Evolutionary conservation across 2,113 vertebrate species (phyloP), one percentile per base, ranked within the genome.

Genomic region (Pan troglodytes): DNA sequence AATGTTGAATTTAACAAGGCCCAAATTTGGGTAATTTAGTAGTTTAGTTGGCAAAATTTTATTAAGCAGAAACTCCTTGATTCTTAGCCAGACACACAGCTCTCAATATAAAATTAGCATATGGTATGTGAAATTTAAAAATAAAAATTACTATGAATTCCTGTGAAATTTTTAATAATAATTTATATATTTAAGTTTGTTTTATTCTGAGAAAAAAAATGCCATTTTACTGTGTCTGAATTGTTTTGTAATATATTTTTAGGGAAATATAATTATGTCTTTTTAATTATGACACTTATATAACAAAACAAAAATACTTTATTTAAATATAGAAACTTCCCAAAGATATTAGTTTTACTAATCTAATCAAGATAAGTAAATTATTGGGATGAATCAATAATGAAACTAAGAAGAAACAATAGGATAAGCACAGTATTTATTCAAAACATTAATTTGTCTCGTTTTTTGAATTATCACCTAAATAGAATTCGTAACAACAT

Each of bases 31-130:
- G 94, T 91, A 84, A 96, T 68, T 88, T 76, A 20, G 7, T 64
- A 86, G 23, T 59, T 94, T 45, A 57, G 30, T 25, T 27, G 67
- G 8, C 18, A 90, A 83, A 70, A 83, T 75, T 78, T 90, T 85
- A 8, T 23, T 52, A 61, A 50, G 17, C 1, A 84, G n/a, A 97
- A 96, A 88, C 13, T 40, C 80, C 70, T 97, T 97, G 68, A 84
- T 97, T 72, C 90, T 94, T 83, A 96, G 32, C 3, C 88, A 89
- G 30, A 80, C 92, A 38, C 18, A 82, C 55, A 73, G 1, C 35
- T 82, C 72, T 97, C 88, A 96, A 52, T 92, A 22, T 40, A 93
- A 96, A 89, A 95, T 78, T 93, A 57, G 35, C 73, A 4, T 96
- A 52, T 67, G 75, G 17, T 68, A 64, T 45, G 6, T 91, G 55